Base-by-base conservation (phyloP, 2,888 invertebrate species). In the Auanema sp. region DNA sequence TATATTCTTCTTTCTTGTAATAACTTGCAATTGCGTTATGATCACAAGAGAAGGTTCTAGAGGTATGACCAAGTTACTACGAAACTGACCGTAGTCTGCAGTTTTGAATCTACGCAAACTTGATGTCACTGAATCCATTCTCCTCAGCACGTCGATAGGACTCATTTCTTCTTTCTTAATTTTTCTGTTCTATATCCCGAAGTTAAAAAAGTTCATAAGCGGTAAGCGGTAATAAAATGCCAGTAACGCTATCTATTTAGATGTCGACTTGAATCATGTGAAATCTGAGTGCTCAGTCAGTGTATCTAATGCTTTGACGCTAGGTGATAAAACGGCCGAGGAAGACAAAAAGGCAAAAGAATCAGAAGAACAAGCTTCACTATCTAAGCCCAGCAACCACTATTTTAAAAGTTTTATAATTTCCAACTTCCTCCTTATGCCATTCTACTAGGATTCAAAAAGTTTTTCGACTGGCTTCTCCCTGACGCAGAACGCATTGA, bases 11-110 rank as follows among this genome's bases (percentile, higher is more conserved):
- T 93, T 93, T 71, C 88, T 91, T 61, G 95, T 96, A 16, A 87
- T 97, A 68, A 89, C 92, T 66, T 89, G 96, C 74, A 98, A 98
- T 85, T 89, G 93, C 11, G 89, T 97, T 83, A 95, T 95, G 74
- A 91, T 98, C 61, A 90, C 93, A 57, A 91, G 91, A 77, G 92
- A 95, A 85, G 97, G 97, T 61, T 79, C 80, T 1, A 71, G 73
- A 66, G 87, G 93, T 93, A 67, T 47, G 25, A 55, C 54, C n/a
- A 42, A 41, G 25, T 16, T 18, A 21, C 10, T 3, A 16, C 25
- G 8, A 8, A 33, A 33, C 33, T n/a, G n/a, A 33, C 8, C 4
- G 33, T 33, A 5, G 8, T 33, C 8, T 33, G 8, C 33, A 33
- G 33, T 33, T 33, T 33, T 33, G 33, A 33, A 33, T 8, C 8